Conservation (phyloP, 2,888 invertebrate species). For the Subacronicta megacephala region DNA sequence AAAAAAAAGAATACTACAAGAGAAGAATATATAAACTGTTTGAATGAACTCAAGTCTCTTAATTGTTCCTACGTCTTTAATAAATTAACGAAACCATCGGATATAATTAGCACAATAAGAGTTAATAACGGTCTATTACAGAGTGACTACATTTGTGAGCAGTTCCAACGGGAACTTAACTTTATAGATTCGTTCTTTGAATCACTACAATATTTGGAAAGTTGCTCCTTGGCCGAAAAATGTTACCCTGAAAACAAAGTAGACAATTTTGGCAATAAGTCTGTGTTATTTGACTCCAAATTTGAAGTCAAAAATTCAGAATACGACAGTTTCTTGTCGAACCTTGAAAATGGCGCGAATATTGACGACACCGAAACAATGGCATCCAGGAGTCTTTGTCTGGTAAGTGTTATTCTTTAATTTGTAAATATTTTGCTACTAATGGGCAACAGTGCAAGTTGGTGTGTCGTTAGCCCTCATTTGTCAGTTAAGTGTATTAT, state of each 20-base stretch:
- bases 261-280: slow-evolving; percentile 67
- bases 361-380: slow-evolving; percentile 82
- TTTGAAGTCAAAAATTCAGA: slow-evolving; percentile 70
- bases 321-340: slow-evolving; percentile 75
- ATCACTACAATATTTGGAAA: slow-evolving; percentile 84
- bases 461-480: slow-evolving; percentile 48
- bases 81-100: slow-evolving; percentile 84
- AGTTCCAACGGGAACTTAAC: slow-evolving; percentile 84
- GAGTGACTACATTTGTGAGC: slow-evolving; percentile 79
- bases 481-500: slow-evolving; percentile 37
- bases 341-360: slow-evolving; percentile 76
- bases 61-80: slow-evolving; percentile 72
- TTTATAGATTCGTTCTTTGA: slow-evolving; percentile 87
- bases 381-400: slow-evolving; percentile 87
- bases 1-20: slow-evolving; percentile 54
- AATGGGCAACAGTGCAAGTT: slow-evolving; percentile 44
- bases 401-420: slow-evolving; percentile 83
- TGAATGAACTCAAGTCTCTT: slow-evolving; percentile 69
- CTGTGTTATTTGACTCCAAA: slow-evolving; percentile 61
- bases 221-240: slow-evolving; percentile 73
- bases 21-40: slow-evolving; percentile 56
- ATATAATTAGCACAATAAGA: slow-evolving; percentile 83
- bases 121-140: slow-evolving; percentile 74
- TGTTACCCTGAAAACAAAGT: slow-evolving; percentile 69
- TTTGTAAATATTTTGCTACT: slow-evolving; percentile 75